Base-by-base conservation (phyloP, 2,888 invertebrate genomes). In the Nymphalis c-album region DNA sequence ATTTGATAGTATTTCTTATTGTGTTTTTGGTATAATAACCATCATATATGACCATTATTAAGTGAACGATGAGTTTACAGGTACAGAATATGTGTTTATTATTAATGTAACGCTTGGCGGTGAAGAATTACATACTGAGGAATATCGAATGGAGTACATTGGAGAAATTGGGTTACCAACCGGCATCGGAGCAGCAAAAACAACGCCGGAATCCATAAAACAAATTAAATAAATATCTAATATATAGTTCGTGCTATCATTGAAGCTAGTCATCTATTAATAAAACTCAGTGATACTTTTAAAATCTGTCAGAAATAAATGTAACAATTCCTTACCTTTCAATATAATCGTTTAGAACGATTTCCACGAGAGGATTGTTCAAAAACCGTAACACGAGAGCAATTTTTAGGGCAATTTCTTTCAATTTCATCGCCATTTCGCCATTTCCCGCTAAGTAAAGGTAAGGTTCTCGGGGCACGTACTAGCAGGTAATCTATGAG, bases 321-420 rank as follows among this genome's bases (percentile, higher is more conserved):
- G 47, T 22, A 55, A 48, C 55, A 66, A 61, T 60, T 58, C 55
- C 50, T 31, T 31, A 67, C 63, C 63, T 67, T 64, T 63, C 63
- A 60, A 63, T 67, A 53, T 57, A 64, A 66, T 26, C 63, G 45
- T 63, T 60, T 55, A 26, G 60, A 48, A 65, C 63, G 58, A 53
- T 61, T 61, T 61, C 53, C 68, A 70, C 58, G n/a, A 64, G 55
- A 18, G 63, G 51, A 55, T 71, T 67, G 71, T 63, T 71, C 64
- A 66, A 66, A 60, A 57, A 63, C 69, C 69, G 69, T 69, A 70
- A 70, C 68, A 70, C 67, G 67, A 63, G 70, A 70, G 72, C 75
- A 71, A 76, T 76, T 77, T 74, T 72, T 72, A 64, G 70, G 67
- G 73, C 77, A 62, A 76, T 76, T 74, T 71, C 70, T 71, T 74